Conservation (phyloP, 2,113 vertebrate genomes). For the Rissa tridactyla region DNA sequence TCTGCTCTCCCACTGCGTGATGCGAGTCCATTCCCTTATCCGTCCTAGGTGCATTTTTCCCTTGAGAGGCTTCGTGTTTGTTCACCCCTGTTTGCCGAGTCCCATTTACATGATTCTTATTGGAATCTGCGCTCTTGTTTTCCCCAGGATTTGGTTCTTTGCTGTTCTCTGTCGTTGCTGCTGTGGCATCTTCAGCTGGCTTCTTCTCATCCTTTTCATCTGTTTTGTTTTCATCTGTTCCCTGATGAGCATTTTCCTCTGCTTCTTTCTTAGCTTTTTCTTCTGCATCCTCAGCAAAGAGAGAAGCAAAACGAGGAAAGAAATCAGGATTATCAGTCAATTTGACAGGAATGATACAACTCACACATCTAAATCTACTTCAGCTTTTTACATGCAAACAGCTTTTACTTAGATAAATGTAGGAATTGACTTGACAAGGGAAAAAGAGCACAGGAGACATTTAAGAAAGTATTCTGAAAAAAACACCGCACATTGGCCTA, state of each 20-base stretch:
- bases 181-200: slow-evolving; percentile 43
- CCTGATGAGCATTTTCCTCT: slow-evolving; percentile 79
- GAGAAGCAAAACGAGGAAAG: neutral
- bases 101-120: slow-evolving; percentile 59
- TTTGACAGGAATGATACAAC: neutral
- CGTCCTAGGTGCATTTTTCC: slow-evolving; percentile 39
- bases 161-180: slow-evolving; percentile 26
- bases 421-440: neutral
- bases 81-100: slow-evolving; percentile 46
- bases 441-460: neutral
- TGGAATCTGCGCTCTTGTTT: slow-evolving; percentile 27
- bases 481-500: neutral
- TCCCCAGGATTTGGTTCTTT: slow-evolving; percentile 48
- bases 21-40: slow-evolving; percentile 13
- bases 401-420: neutral
- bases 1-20: neutral
- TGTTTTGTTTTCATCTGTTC: slow-evolving; percentile 75
- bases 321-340: neutral
- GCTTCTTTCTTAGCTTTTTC: slow-evolving; percentile 78
- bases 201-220: slow-evolving; percentile 72
- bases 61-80: slow-evolving; percentile 31
- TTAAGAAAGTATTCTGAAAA: neutral
- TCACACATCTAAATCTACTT: neutral
- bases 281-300: slow-evolving; percentile 67
- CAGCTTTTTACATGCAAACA: neutral